A percentile compares a stretch with the other conserved stretches of the same genome.
Conservation (phyloP, 2,888 invertebrate genomes). For the Cacoxenus indagator region DNA sequence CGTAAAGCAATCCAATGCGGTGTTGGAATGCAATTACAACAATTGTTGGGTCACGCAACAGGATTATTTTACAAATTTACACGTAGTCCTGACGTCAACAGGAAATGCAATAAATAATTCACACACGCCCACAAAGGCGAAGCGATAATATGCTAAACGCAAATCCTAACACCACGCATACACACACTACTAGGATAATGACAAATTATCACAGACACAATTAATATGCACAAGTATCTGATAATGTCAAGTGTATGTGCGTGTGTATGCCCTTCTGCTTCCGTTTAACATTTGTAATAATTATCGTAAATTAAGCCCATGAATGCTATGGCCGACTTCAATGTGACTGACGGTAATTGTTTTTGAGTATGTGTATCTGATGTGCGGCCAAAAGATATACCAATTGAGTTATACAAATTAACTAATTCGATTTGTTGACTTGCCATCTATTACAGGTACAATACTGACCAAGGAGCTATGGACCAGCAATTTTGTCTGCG, state of each 20-base stretch:
- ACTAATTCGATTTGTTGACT: neutral
- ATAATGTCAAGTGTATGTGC: conserved; percentile 1
- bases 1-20: conserved; percentile 49
- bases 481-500: conserved; percentile 89
- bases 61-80: conserved; percentile 34
- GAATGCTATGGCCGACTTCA: too few species aligned
- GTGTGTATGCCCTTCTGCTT: neutral
- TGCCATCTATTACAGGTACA: conserved; percentile 60
- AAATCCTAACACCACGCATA: neutral
- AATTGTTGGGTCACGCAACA: too few species aligned
- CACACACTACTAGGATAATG: conserved; percentile 30
- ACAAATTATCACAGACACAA: conserved; percentile 47
- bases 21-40: neutral
- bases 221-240: conserved; percentile 31
- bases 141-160: neutral
- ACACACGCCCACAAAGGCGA: neutral
- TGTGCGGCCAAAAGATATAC: too few species aligned
- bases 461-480: conserved; percentile 75
- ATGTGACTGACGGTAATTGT: too few species aligned
- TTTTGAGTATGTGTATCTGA: too few species aligned
- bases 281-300: neutral
- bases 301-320: neutral
- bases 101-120: conserved; percentile 58
- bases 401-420: too few species aligned
- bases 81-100: neutral